Conservation (phyloP, 2,797 vertebrate species). For the Malurus leucopterus region DNA sequence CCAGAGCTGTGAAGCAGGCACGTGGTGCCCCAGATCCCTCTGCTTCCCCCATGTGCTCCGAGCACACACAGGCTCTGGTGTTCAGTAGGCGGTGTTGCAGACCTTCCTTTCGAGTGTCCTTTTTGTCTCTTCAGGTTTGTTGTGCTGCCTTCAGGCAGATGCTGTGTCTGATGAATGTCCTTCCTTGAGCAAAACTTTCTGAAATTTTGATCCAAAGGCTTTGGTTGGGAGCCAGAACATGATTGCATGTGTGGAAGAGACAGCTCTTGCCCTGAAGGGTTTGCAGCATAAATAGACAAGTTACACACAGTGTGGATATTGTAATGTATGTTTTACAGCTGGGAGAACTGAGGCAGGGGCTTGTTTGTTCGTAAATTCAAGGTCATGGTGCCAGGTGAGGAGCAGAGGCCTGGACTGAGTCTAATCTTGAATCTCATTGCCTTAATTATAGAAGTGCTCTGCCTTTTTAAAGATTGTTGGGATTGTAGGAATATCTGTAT, state of each 20-base stretch:
- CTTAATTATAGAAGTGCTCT: background rate
- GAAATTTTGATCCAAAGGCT: background rate
- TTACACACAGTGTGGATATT: background rate
- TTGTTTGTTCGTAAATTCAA: background rate
- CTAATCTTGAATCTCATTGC: background rate
- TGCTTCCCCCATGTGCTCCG: accelerated
- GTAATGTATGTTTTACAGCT: background rate
- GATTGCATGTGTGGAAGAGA: background rate
- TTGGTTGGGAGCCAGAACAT: background rate
- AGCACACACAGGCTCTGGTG: background rate
- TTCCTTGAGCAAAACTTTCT: background rate
- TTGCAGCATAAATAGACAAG: background rate
- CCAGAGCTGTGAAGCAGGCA: background rate
- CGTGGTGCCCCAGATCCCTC: background rate
- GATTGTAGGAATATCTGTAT: background rate
- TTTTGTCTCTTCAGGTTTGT: background rate
- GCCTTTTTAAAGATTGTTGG: background rate
- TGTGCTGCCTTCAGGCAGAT: background rate
- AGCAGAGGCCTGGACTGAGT: background rate
- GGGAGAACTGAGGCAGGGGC: background rate
- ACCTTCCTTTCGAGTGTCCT: background rate
- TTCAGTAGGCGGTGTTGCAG: background rate
- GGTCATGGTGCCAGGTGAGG: background rate
- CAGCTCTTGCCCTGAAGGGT: background rate
- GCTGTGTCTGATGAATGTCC: background rate